Conservation (phyloP, 2,888 invertebrate genomes). For the Ferdinandea cuprea region DNA sequence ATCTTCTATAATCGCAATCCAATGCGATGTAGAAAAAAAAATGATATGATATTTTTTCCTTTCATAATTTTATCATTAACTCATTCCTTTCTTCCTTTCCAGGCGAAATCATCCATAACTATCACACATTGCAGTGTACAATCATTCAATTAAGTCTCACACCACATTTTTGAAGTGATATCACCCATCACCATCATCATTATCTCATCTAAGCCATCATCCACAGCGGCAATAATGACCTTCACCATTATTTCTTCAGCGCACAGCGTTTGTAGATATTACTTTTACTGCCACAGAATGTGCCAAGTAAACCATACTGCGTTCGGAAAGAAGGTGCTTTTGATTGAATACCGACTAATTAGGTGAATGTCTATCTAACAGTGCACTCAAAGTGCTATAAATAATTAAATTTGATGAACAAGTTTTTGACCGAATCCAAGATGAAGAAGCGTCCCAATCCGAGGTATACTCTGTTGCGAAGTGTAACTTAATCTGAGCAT, state of each 20-base stretch:
- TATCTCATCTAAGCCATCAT: conserved; percentile 39
- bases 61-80: conserved; percentile 64
- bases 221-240: conserved; percentile 51
- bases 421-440: conserved; percentile 32
- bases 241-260: conserved; percentile 49
- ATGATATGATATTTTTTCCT: conserved; percentile 34
- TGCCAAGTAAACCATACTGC: conserved; percentile 3
- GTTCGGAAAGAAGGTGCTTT: conserved; percentile 48
- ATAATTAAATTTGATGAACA: conserved; percentile 54
- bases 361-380: conserved; percentile 36
- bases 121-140: conserved; percentile 51
- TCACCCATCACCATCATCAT: conserved; percentile 61
- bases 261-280: conserved; percentile 39
- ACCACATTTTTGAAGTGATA: conserved; percentile 66
- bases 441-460: conserved; percentile 10
- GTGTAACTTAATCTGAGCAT: conserved; percentile 34
- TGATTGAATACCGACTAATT: conserved; percentile 53
- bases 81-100: conserved; percentile 65
- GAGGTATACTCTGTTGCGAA: conserved; percentile 29
- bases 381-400: conserved; percentile 13
- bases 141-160: conserved; percentile 71
- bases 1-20: conserved; percentile 63
- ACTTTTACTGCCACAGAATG: conserved; percentile 52
- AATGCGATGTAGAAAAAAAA: conserved; percentile 10
- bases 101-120: conserved; percentile 46